These are phyloP conservation scores for Orestias chungarensis DNA, from an alignment of 2,797 vertebrate genomes.

Conservation along the genomic window DNA sequence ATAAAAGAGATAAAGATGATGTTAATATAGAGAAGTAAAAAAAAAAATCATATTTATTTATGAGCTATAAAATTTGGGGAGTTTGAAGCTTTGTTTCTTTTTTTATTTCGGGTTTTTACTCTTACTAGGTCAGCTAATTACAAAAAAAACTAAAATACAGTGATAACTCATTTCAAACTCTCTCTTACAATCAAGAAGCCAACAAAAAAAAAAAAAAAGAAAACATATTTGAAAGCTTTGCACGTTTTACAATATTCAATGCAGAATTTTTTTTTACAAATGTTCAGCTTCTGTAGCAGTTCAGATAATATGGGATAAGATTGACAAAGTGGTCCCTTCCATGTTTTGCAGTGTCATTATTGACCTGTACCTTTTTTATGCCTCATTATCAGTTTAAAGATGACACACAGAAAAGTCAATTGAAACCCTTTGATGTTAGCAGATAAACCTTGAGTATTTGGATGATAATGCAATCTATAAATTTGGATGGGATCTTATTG, in stretches of 20 bases:
- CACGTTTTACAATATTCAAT: no score
- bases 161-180: no score
- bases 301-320: not conserved
- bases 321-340: not conserved
- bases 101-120: not conserved
- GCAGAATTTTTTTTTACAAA: no score
- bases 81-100: not conserved
- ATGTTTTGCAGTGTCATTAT: no score
- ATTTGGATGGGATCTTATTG: not conserved
- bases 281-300: not conserved
- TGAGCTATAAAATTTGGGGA: not conserved
- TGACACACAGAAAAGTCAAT: not conserved
- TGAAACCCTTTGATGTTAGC: not conserved
- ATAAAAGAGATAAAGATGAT: not conserved
- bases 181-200: not conserved
- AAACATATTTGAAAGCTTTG: no score
- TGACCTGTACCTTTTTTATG: not conserved
- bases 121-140: not conserved
- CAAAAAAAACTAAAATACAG: no score
- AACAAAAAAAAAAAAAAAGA: no score
- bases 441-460: not conserved
- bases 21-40: not conserved
- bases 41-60: not conserved
- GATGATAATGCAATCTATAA: not conserved
- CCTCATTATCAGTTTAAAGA: not conserved